Conservation (phyloP, 2,113 vertebrate species). For the Elephantulus edwardii region DNA sequence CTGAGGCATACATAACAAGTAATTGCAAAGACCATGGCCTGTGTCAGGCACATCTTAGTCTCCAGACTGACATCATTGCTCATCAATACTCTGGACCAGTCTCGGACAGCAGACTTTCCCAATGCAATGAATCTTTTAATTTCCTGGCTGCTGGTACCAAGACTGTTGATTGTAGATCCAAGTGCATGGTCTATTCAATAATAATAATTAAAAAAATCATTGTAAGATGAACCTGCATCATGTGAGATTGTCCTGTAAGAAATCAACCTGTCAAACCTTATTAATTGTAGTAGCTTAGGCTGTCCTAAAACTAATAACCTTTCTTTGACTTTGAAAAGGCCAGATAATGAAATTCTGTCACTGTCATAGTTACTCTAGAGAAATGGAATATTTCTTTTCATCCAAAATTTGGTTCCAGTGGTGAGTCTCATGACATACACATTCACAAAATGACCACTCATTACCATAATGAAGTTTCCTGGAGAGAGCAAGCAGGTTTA, state of each 20-base stretch:
- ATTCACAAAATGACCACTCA: not conserved
- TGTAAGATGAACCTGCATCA: not conserved
- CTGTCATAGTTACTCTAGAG: not conserved
- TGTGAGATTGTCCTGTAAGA: not conserved
- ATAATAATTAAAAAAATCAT: slow-evolving; percentile 32
- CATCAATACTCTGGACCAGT: too few relatives aligned
- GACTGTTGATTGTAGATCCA: too few relatives aligned
- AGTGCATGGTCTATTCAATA: too few relatives aligned
- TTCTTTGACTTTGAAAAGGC: slow-evolving; percentile 27
- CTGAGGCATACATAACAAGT: too few relatives aligned
- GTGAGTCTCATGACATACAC: not conserved
- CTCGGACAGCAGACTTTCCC: too few relatives aligned
- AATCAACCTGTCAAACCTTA: not conserved
- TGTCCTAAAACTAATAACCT: not conserved
- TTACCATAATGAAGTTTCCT: not conserved
- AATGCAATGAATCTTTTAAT: too few relatives aligned
- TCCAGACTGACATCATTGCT: too few relatives aligned
- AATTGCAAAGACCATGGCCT: too few relatives aligned
- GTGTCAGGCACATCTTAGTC: too few relatives aligned
- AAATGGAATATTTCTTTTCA: not conserved
- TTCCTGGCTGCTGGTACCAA: too few relatives aligned
- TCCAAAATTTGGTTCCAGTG: not conserved
- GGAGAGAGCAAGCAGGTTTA: not conserved
- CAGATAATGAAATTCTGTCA: not conserved
- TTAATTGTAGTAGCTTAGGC: not conserved